Evolutionary conservation across 2,797 vertebrate genomes (phyloP), one percentile per base, ranked within the genome.

Genomic region (Intellagama lesueurii): DNA sequence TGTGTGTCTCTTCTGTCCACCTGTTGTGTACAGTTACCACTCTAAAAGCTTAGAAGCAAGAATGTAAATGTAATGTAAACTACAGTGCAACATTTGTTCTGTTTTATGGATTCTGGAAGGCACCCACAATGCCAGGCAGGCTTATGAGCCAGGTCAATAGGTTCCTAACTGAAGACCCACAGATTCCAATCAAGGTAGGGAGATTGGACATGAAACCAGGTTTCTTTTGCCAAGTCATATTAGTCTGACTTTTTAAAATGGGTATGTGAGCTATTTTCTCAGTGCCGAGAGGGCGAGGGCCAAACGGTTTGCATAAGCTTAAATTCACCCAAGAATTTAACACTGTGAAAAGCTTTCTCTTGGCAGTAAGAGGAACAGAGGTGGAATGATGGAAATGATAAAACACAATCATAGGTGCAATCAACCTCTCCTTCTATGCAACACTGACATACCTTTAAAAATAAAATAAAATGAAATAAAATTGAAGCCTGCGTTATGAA

Each of bases 171-270:
- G 90, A 91, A 93, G 89, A 93, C 91, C 93, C 93, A 89, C 32
- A 85, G 89, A 92, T 64, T 76, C 91, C 95, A 94, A 91, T 91
- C 79, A 83, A 87, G 60, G 72, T 73, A 90, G 91, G 91, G 93
- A 87, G 93, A 84, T 91, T 91, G 77, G 79, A 90, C 94, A 93
- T 94, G 92, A 96, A 96, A 95, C 92, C 94, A 94, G 91, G 86
- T 81, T 91, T 52, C 90, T 88, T 90, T 94, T 94, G 85, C 86
- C 93, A 94, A 89, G 91, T 91, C 92, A 85, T 83, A 91, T 93
- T 94, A 85, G 95, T 94, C 88, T 92, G 81, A 91, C 87, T 91
- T 76, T 81, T 92, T 91, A 91, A 93, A 95, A 89, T 92, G 87
- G 87, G 91, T 72, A 72, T 87, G 69, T 91, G 35, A 92, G 89